Base-by-base conservation (phyloP, 2,888 invertebrate species). In the Drosophila neotestacea region DNA sequence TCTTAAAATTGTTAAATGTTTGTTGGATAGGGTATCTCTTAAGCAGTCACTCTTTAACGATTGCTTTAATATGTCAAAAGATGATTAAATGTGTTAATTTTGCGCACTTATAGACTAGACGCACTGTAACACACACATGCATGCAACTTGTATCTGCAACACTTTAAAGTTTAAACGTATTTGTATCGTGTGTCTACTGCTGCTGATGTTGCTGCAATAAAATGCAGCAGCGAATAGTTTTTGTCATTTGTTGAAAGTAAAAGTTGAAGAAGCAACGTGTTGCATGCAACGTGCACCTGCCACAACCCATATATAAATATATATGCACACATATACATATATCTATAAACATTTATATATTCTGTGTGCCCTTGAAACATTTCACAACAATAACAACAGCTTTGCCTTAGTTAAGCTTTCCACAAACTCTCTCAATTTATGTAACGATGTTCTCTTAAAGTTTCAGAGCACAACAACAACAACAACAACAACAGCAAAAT, bases 151-250 rank as follows among this genome's bases (percentile, higher is more conserved):
- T 61, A 61, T 76, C 52, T 76, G 73, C 56, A 76, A 67, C 64
- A 70, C 47, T 56, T 62, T 55, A 70, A 58, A 63, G 41, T 56
- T 62, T 55, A 70, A 58, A 63, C 44, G 56, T 66, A 78, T 66
- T 74, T 74, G 70, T 73, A 71, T 70, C 79, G 70, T 68, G 67
- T 68, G 65, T 65, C 79, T 65, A 51, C 63, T 70, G 75, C 54
- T 75, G 78, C 13, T 42, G 44, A 11, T 36, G 46, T 34, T 22
- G 56, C 44, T 38, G 47, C 80, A 73, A 69, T 79, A 69, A 79
- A 78, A 79, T 72, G 80, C 80, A 79, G 76, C 65, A 79, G 71
- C 55, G 75, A 63, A 78, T 79, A 79, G 47, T 79, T 78, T 77
- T 72, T 69, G 68, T 67, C 69, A 63, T 76, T 79, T 76, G 79